phyloP scores from a whole-genome alignment of 2,113 vertebrate genomes.

The Carassius auratus region DNA sequence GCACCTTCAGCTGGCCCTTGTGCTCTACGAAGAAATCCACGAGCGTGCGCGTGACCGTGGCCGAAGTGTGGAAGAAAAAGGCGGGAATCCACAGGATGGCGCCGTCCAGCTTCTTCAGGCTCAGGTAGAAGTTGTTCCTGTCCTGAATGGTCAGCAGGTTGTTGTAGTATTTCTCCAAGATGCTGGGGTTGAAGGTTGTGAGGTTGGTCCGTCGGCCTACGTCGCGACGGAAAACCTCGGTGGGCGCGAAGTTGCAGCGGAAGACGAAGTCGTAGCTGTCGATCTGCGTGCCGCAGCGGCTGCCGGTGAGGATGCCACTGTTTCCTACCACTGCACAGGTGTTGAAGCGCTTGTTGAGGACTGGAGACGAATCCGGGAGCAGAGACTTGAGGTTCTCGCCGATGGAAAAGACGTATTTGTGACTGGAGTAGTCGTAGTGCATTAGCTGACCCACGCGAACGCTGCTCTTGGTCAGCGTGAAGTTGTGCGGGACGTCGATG shows the following conservation, averaged over 20 bases:
- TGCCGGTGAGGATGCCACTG: conserved; percentile 93
- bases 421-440: conserved; percentile 98
- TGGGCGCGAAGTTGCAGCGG: conserved; percentile 97
- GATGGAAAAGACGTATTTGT: conserved; percentile 97
- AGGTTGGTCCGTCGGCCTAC: conserved; percentile 94
- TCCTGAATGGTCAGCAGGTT: conserved; percentile 97
- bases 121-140: conserved; percentile 97
- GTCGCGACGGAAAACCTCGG: conserved; percentile 90
- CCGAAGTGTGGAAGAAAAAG: conserved; percentile 97
- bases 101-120: conserved; percentile 91
- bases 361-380: conserved; percentile 88
- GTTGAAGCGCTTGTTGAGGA: conserved; percentile 89
- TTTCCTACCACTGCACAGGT: conserved; percentile 92
- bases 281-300: conserved; percentile 88
- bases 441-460: conserved; percentile 94
- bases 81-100: conserved; percentile 97
- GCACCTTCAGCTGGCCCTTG: conserved; percentile 88
- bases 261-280: conserved; percentile 94
- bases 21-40: conserved; percentile 98
- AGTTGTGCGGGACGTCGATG: conserved; percentile 93
- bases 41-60: conserved; percentile 92
- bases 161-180: conserved; percentile 98
- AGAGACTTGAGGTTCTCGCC: conserved; percentile 92
- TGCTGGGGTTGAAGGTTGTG: conserved; percentile 97
- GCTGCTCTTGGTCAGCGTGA: conserved; percentile 86